These are phyloP conservation scores for Sciaenops ocellatus DNA, from an alignment of 2,797 vertebrate species.

Conservation along the genomic window DNA sequence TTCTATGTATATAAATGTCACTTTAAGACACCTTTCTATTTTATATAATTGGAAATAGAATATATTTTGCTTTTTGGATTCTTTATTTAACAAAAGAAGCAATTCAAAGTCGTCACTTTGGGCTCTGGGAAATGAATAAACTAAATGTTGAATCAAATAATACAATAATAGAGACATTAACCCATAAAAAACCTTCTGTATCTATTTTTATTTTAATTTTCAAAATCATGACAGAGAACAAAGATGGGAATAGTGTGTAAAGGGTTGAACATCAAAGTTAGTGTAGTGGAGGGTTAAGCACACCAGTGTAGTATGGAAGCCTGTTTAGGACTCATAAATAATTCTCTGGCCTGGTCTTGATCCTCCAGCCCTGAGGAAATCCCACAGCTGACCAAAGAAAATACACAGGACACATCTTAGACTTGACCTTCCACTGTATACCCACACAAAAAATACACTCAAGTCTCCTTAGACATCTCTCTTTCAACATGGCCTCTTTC, in stretches of 20 bases:
- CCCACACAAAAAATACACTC: conserved; percentile 55
- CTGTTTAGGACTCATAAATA: conserved; percentile 70
- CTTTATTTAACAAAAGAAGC: background rate
- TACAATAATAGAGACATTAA: background rate
- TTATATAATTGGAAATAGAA: background rate
- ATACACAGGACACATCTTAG: conserved; percentile 63
- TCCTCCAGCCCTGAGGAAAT: conserved; percentile 68
- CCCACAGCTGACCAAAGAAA: conserved; percentile 63
- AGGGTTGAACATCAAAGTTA: conserved; percentile 29
- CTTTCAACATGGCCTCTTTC: conserved; percentile 60
- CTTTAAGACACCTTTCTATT: background rate
- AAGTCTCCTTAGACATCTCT: conserved; percentile 48
- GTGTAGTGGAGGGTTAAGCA: conserved; percentile 34
- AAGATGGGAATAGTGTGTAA: background rate
- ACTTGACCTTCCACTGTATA: conserved; percentile 65
- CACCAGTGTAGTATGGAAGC: conserved; percentile 31
- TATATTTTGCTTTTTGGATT: background rate
- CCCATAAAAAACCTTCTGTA: background rate
- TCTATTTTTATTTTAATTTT: background rate
- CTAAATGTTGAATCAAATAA: background rate
- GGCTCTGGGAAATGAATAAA: background rate
- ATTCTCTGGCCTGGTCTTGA: conserved; percentile 66
- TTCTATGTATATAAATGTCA: too few species aligned
- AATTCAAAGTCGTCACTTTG: conserved; percentile 1
- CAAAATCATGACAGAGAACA: conserved; percentile 2